Evolutionary conservation across 2,797 vertebrate species (phyloP).

Genomic region (Spondyliosoma cantharus): DNA sequence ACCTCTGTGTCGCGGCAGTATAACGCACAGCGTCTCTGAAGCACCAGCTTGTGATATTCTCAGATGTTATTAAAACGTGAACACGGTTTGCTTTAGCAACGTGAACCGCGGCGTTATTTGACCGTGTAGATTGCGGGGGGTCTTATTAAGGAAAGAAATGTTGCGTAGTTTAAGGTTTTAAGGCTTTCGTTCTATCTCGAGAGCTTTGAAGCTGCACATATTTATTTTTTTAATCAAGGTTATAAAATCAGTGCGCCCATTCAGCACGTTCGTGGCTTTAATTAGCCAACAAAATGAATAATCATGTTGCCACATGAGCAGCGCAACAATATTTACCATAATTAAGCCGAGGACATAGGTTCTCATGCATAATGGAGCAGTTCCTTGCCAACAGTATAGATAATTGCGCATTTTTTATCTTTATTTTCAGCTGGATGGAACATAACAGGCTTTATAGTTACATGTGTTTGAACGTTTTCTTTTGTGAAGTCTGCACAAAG

Average conservation of each 20-base stretch:
- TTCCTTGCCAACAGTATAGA: constrained; percentile 22
- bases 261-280: constrained; percentile 68
- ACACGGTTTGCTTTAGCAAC: neutral
- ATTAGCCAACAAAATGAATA: constrained; percentile 76
- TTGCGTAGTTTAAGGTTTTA: constrained; percentile 19
- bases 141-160: constrained; percentile 29
- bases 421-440: constrained; percentile 12
- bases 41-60: neutral
- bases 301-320: constrained; percentile 57
- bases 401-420: constrained; percentile 29
- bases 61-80: constrained; percentile 28
- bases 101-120: neutral
- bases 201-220: constrained; percentile 62
- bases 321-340: constrained; percentile 49
- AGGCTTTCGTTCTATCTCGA: constrained; percentile 30
- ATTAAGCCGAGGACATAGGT: constrained; percentile 64
- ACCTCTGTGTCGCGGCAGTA: neutral
- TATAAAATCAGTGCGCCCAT: constrained; percentile 30
- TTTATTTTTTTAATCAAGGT: constrained; percentile 67
- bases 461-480: neutral
- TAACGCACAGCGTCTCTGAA: constrained; percentile 11
- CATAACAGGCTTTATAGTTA: neutral
- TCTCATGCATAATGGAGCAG: constrained; percentile 74
- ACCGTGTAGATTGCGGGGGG: constrained; percentile 18
- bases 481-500: constrained; percentile 12